These are phyloP conservation scores for Zaprionus bogoriensis DNA, from an alignment of 2,888 invertebrate species.

Conservation along the genomic window DNA sequence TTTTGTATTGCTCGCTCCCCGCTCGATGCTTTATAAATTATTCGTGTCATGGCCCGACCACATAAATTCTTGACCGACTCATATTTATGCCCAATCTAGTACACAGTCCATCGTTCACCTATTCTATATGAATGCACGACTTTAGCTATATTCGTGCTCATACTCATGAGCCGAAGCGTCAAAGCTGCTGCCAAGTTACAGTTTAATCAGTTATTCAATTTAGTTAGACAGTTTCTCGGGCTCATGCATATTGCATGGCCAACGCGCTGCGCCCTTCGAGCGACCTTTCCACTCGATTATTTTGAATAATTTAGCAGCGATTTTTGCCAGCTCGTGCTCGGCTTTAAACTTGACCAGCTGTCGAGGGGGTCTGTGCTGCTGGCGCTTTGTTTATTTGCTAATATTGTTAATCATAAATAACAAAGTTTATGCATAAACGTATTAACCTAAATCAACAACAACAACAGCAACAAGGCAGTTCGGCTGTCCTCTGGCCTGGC, in stretches of 20 bases:
- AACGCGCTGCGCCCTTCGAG: slow-evolving; percentile 36
- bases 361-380: neutral
- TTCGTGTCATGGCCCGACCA: slow-evolving; percentile 67
- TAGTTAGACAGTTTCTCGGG: slow-evolving; percentile 67
- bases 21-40: slow-evolving; percentile 58
- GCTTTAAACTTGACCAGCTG: slow-evolving; percentile 42
- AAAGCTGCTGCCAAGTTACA: slow-evolving; percentile 41
- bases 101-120: slow-evolving; percentile 16
- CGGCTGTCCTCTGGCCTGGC: slow-evolving; percentile 40
- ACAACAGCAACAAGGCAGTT: slow-evolving; percentile 17
- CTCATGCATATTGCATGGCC: slow-evolving; percentile 67
- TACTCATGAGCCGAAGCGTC: no score
- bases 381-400: slow-evolving; percentile 55
- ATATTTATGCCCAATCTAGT: slow-evolving; percentile 64
- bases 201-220: slow-evolving; percentile 75
- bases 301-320: slow-evolving; percentile 63
- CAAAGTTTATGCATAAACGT: slow-evolving; percentile 73
- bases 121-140: neutral
- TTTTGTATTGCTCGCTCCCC: slow-evolving; percentile 6
- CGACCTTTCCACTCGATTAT: slow-evolving; percentile 59
- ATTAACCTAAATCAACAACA: slow-evolving; percentile 67
- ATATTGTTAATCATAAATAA: slow-evolving; percentile 70
- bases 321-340: slow-evolving; percentile 34
- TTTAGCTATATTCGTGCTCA: neutral
- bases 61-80: slow-evolving; percentile 70